These are phyloP conservation scores for Drosophila sordidula DNA, from an alignment of 2,888 invertebrate species.

Conservation along the genomic window DNA sequence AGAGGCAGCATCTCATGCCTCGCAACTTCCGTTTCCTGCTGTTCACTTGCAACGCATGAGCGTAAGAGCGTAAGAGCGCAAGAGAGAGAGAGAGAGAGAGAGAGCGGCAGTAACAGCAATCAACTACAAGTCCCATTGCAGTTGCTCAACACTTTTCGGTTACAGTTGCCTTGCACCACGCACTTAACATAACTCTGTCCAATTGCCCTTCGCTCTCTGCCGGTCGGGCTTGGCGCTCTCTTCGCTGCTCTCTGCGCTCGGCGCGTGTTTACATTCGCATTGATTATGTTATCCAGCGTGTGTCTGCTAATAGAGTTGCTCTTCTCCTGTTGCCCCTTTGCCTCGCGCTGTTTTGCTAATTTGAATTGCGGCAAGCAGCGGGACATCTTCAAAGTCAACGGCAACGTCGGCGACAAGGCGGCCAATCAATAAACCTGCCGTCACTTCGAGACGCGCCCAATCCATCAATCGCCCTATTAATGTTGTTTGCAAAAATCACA, in stretches of 20 bases:
- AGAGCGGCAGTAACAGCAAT: constrained; percentile 10
- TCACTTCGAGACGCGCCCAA: constrained; percentile 35
- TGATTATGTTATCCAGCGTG: constrained; percentile 73
- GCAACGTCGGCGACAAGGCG: not conserved
- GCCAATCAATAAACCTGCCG: constrained; percentile 64
- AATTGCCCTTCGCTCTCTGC: constrained; percentile 28
- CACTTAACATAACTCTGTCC: constrained; percentile 60
- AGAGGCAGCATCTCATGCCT: constrained; percentile 40
- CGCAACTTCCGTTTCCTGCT: constrained; percentile 72
- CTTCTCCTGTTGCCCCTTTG: not conserved
- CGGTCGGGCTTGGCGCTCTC: constrained; percentile 21
- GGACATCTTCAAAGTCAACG: constrained; percentile 47
- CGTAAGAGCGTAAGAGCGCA: constrained; percentile 13
- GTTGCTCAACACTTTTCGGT: constrained; percentile 56
- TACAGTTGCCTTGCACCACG: constrained; percentile 49
- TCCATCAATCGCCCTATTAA: constrained; percentile 32
- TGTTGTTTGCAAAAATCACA: constrained; percentile 37
- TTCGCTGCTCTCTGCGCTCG: constrained; percentile 35
- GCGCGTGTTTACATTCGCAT: constrained; percentile 68
- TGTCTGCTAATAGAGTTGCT: constrained; percentile 75
- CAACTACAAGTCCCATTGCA: constrained; percentile 46
- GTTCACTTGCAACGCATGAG: constrained; percentile 58
- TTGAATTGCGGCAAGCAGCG: constrained; percentile 42
- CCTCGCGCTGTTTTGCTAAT: constrained; percentile 60
- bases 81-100: constrained; percentile 13